Percentiles rank a stretch among this genome's conserved stretches.
phyloP scores from a whole-genome alignment of 2,797 vertebrate species.

The Hemibagrus guttatus region DNA sequence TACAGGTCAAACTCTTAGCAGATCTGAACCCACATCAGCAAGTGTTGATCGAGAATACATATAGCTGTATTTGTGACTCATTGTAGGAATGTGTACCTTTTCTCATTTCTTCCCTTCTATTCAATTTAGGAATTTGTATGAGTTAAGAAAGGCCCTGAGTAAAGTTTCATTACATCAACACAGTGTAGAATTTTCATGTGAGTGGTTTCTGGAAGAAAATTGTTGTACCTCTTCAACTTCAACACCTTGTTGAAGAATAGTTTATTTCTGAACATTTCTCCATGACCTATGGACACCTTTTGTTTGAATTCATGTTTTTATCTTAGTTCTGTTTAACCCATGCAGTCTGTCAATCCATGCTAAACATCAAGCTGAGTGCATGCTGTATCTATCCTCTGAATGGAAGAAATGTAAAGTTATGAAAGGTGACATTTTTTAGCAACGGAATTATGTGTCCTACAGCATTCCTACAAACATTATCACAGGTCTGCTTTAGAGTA shows the following conservation, averaged over 20 bases:
- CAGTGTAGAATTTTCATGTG: too few species aligned
- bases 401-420: not conserved
- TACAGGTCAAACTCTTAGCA: not conserved
- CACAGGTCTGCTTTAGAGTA: constrained; percentile 14
- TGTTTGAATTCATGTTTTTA: not conserved
- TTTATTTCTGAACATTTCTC: not conserved
- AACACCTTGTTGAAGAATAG: not conserved
- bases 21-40: not conserved
- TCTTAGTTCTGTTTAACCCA: not conserved
- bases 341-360: not conserved
- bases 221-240: not conserved
- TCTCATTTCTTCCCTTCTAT: constrained; percentile 14
- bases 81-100: not conserved
- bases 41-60: not conserved
- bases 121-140: constrained; percentile 35
- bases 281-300: not conserved
- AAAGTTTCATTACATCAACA: constrained; percentile 25
- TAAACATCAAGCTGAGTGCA: not conserved
- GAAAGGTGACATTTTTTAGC: not conserved
- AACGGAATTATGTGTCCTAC: not conserved
- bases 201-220: not conserved
- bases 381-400: constrained; percentile 1
- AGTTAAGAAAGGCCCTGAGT: constrained; percentile 41
- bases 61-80: not conserved
- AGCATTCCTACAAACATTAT: constrained; percentile 11